Percentiles rank a stretch among this genome's conserved stretches.
phyloP scores from a whole-genome alignment of 2,113 vertebrate genomes.

The Pituophis catenifer region DNA sequence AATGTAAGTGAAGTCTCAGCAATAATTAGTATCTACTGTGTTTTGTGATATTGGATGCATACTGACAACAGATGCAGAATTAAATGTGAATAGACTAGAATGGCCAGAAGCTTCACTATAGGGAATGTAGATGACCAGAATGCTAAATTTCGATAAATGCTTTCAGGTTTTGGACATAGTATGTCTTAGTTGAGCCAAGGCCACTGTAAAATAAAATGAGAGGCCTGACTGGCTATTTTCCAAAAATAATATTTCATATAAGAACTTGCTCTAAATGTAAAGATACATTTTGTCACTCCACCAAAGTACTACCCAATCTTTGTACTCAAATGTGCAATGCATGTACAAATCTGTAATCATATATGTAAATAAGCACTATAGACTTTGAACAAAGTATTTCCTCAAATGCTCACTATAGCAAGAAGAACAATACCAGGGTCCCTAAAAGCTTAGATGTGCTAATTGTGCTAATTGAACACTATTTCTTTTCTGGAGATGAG shows the following conservation, averaged over 20 bases:
- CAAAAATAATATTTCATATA: neutral
- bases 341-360: neutral
- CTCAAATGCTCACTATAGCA: neutral
- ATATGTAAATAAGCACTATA: neutral
- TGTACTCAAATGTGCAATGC: neutral
- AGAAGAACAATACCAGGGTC: neutral
- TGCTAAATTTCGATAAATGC: neutral
- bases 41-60: conserved; percentile 34
- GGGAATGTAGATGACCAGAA: neutral
- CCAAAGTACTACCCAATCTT: neutral
- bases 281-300: neutral
- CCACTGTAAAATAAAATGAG: neutral
- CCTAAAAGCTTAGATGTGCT: neutral
- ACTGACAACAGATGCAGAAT: conserved; percentile 34
- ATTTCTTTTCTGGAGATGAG: neutral
- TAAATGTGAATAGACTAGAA: neutral
- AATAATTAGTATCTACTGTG: conserved; percentile 17
- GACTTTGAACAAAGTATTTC: neutral
- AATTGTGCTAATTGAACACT: neutral
- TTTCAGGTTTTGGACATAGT: rapidly evolving
- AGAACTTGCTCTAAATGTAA: neutral
- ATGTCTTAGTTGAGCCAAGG: neutral
- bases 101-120: neutral
- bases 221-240: neutral
- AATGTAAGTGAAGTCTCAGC: conserved; percentile 30